Percentiles rank a stretch among this genome's conserved stretches.
These are phyloP conservation scores for Brachyistius frenatus DNA, from an alignment of 2,113 vertebrate genomes.

Conservation along the genomic window DNA sequence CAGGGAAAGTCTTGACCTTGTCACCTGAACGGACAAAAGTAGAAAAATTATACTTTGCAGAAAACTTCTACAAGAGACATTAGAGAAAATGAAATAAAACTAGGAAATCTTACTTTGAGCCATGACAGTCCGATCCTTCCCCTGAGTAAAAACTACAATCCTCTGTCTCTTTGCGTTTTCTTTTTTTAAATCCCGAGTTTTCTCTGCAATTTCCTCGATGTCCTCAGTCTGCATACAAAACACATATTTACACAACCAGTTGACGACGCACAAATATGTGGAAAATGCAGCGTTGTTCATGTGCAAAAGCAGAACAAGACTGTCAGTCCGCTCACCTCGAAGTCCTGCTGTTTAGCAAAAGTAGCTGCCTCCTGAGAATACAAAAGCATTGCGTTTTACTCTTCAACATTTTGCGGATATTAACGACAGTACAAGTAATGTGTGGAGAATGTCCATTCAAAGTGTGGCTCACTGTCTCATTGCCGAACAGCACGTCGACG, in stretches of 20 bases:
- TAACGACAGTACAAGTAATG: background rate
- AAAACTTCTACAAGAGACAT: background rate
- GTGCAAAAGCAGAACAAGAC: background rate
- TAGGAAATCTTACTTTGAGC: slow-evolving; percentile 83
- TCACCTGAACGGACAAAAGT: slow-evolving; percentile 79
- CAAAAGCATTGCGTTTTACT: slow-evolving; percentile 6
- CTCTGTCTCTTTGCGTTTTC: slow-evolving; percentile 91
- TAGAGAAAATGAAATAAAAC: background rate
- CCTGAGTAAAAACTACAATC: slow-evolving; percentile 94
- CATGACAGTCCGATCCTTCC: slow-evolving; percentile 91
- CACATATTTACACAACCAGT: slow-evolving; percentile 1
- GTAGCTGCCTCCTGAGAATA: slow-evolving; percentile 91
- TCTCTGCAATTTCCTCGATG: slow-evolving; percentile 93
- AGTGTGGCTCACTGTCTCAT: slow-evolving; percentile 89
- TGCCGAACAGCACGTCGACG: slow-evolving; percentile 96
- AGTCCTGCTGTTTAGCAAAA: slow-evolving; percentile 94
- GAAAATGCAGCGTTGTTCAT: background rate
- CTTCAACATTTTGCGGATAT: background rate
- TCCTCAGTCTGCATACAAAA: slow-evolving; percentile 89
- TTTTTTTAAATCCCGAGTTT: slow-evolving; percentile 92
- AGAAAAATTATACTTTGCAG: slow-evolving; percentile 16
- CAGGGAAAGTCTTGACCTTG: slow-evolving; percentile 89
- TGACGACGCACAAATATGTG: background rate
- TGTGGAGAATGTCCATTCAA: background rate
- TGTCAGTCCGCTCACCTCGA: slow-evolving; percentile 91